Conservation (phyloP, 2,113 vertebrate genomes). For the Eptesicus fuscus region DNA sequence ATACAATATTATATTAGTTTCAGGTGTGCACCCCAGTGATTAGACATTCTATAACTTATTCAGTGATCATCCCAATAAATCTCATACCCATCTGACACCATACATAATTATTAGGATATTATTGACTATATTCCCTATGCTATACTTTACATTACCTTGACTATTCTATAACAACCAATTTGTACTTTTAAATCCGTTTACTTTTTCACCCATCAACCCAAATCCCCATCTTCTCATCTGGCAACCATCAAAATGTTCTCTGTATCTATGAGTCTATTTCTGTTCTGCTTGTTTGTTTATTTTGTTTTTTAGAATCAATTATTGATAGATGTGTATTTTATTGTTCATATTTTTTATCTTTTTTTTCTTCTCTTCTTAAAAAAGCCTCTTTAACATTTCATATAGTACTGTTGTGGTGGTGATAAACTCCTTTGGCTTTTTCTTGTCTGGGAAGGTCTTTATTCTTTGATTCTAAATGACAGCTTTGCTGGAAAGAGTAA, state of each 20-base stretch:
- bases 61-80: not conserved
- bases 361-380: not conserved
- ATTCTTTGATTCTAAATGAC: not conserved
- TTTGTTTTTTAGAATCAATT: not conserved
- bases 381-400: not conserved
- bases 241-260: not conserved
- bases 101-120: not conserved
- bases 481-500: not conserved
- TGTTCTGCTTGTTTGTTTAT: not conserved
- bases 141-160: not conserved
- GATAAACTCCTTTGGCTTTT: not conserved
- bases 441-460: not conserved
- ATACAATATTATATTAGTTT: not conserved
- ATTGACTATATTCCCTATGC: not conserved
- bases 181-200: not conserved
- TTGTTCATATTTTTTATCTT: not conserved
- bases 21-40: not conserved
- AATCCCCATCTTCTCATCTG: too few relatives aligned
- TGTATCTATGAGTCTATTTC: not conserved
- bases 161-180: not conserved
- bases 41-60: not conserved
- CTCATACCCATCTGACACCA: not conserved
- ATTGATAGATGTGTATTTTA: not conserved
- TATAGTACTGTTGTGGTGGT: not conserved
- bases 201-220: not conserved